phyloP scores from a whole-genome alignment of 2,888 invertebrate species.

The Limnephilus marmoratus region DNA sequence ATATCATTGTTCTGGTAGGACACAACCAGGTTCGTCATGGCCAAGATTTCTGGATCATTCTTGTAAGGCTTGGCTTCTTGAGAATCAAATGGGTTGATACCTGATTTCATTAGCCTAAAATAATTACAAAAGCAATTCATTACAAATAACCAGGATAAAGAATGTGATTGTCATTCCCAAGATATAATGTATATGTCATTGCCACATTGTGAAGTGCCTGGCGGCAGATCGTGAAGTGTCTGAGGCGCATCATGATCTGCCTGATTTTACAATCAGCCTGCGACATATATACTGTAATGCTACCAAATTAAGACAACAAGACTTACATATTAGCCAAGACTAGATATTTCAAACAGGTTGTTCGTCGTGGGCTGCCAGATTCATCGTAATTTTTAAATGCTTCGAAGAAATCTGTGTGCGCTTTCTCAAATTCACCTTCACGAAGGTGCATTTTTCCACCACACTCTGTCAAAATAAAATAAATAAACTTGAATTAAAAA shows the following conservation, averaged over 20 bases:
- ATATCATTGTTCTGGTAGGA: conserved; percentile 99
- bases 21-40: conserved; percentile 98
- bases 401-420: conserved; percentile 99
- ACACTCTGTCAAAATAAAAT: conserved; percentile 83
- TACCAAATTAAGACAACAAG: neutral
- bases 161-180: neutral
- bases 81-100: conserved; percentile 99
- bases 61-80: conserved; percentile 99
- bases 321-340: conserved; percentile 98
- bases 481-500: conserved; percentile 3
- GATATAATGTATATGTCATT: no score
- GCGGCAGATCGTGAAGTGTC: no score
- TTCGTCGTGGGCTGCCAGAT: conserved; percentile 96
- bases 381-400: conserved; percentile 99
- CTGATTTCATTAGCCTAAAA: conserved; percentile 97
- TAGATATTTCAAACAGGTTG: conserved; percentile 98
- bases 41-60: conserved; percentile 98
- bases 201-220: no score
- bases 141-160: neutral
- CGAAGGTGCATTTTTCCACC: conserved; percentile 99
- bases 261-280: no score
- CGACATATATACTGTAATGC: neutral
- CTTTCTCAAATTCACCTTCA: conserved; percentile 98
- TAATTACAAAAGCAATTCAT: conserved; percentile 38
- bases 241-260: no score